Evolutionary conservation across 2,888 invertebrate species (phyloP), one percentile per base, ranked within the genome.

Genomic region (Megastigmus dorsalis): DNA sequence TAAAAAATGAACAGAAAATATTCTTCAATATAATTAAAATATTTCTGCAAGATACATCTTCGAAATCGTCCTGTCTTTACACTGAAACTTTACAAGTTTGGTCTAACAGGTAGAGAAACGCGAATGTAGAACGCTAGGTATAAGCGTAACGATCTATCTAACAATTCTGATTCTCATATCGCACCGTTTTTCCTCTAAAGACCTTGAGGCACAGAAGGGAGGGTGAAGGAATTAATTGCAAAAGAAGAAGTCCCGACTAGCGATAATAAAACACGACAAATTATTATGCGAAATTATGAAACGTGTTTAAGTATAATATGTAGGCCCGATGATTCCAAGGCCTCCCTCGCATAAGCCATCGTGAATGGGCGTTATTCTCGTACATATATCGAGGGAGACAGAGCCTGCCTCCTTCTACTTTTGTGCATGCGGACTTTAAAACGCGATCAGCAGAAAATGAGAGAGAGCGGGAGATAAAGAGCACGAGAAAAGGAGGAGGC

Each of bases 211-310:
- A 6, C 1, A 13, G 15, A 62, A 30, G 48, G 20, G 18, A 33
- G 33, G 43, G 48, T 23, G 26, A n/a, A n/a, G n/a, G n/a, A n/a
- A n/a, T n/a, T n/a, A n/a, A 48, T 23, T 18, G 20, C 30, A 23
- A 45, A 26, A 57, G 23, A 43, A 36, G 36, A 10, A 41, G 52
- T n/a, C 30, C 43, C 15, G 30, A 43, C 0, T 6, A 43, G 10
- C 28, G 6, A 30, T 2, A 43, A 28, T 33, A 30, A n/a, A n/a
- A 33, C 23, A n/a, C 30, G 3, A 30, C 26, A 7, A 23, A 43
- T 59, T 26, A 38, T 50, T 23, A 28, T 26, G 2, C 18, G 38
- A 50, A 68, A 38, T 50, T 36, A 68, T 36, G 59, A 68, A 57
- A 48, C 7, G 20, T 36, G n/a, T 26, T n/a, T n/a, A n/a, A n/a